Conservation (phyloP, 1,140 invertebrate genomes). For the Tribolium castaneum region DNA sequence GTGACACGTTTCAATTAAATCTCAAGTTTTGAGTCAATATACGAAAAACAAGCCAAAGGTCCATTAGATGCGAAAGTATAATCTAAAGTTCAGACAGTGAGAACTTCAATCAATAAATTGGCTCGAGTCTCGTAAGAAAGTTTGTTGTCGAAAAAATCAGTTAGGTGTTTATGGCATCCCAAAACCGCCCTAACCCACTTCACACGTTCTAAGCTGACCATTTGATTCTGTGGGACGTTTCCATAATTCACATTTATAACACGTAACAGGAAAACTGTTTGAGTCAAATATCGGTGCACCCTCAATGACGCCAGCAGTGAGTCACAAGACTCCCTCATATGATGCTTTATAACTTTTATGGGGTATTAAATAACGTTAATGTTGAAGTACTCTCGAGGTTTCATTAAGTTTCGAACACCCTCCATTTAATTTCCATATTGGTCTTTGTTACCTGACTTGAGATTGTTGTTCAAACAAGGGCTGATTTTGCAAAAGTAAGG, state of each 20-base stretch:
- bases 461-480: neutral
- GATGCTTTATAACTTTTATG: slow-evolving; percentile 11
- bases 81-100: neutral
- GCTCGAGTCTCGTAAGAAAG: neutral
- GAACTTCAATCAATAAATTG: neutral
- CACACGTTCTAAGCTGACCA: slow-evolving; percentile 2
- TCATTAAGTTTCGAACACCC: slow-evolving; percentile 8
- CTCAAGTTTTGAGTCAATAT: neutral
- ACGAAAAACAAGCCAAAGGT: neutral
- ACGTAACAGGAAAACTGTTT: neutral
- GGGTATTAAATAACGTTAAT: slow-evolving; percentile 16
- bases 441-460: neutral
- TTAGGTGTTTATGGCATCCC: neutral
- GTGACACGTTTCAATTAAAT: neutral
- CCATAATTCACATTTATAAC: neutral
- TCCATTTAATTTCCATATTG: neutral
- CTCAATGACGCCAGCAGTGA: slow-evolving; percentile 3
- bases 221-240: neutral
- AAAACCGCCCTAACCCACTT: neutral
- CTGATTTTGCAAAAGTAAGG: neutral
- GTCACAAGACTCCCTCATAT: slow-evolving; percentile 7
- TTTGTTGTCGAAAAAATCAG: neutral
- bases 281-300: neutral
- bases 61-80: neutral
- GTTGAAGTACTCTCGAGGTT: slow-evolving; percentile 7